phyloP scores from a whole-genome alignment of 2,113 vertebrate species.

The Neodon shergylaensis region DNA sequence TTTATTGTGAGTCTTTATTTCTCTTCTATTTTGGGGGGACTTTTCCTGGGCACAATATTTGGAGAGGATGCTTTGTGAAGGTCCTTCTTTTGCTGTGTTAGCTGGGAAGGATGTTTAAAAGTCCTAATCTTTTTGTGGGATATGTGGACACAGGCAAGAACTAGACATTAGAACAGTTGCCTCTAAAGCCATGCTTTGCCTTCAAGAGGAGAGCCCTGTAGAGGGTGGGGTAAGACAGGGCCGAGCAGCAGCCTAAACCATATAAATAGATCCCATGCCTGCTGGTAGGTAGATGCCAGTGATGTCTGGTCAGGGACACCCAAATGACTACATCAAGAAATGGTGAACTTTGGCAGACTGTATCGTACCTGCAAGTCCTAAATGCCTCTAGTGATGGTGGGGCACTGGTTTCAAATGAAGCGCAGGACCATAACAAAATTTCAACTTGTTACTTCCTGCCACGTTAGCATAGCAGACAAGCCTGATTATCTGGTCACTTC shows the following conservation, averaged over 20 bases:
- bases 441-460: background rate
- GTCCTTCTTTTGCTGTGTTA: background rate
- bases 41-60: background rate
- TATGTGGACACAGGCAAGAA: background rate
- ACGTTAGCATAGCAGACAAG: background rate
- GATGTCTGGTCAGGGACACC: background rate
- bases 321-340: background rate
- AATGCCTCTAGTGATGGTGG: background rate
- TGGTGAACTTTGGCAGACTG: background rate
- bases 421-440: background rate
- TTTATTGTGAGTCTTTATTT: background rate
- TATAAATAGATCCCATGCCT: background rate
- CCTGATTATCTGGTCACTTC: background rate
- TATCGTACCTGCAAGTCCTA: background rate
- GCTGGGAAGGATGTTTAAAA: background rate
- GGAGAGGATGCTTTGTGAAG: background rate
- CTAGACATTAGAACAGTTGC: background rate
- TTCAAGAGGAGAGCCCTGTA: constrained; percentile 6
- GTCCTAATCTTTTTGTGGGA: background rate
- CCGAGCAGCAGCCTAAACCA: background rate
- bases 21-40: background rate
- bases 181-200: constrained; percentile 2
- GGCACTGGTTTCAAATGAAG: background rate
- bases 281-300: background rate
- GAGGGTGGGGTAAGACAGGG: background rate